These are phyloP conservation scores for Ginglymostoma cirratum DNA, from an alignment of 2,113 vertebrate genomes.

Conservation along the genomic window DNA sequence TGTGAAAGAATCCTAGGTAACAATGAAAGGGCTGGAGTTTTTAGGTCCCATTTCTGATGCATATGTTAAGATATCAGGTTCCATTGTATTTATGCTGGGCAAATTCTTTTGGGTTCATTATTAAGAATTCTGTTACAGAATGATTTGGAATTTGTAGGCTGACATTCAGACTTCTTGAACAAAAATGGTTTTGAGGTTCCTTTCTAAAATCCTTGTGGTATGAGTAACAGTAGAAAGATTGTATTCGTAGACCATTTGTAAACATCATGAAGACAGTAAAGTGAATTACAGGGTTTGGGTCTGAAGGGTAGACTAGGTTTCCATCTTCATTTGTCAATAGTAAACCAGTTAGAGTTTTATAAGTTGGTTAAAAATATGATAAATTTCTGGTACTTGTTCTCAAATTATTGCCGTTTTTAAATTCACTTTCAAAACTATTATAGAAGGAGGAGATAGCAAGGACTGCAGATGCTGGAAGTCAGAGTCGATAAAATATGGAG, in stretches of 20 bases:
- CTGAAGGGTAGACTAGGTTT: not conserved
- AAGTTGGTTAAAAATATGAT: not conserved
- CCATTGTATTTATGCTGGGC: too few species aligned
- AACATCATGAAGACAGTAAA: not conserved
- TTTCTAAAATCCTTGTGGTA: not conserved
- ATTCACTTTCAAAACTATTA: not conserved
- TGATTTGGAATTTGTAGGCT: not conserved
- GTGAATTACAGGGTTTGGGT: not conserved
- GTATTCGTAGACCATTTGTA: not conserved
- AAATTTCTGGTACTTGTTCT: not conserved
- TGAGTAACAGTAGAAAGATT: not conserved
- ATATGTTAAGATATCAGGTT: too few species aligned
- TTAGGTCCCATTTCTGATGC: too few species aligned
- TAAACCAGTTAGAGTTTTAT: not conserved
- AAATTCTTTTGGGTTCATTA: too few species aligned
- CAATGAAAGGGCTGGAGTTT: too few species aligned
- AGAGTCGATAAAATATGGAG: too few species aligned
- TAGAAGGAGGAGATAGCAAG: not conserved
- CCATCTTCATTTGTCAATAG: not conserved
- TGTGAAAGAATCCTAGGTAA: too few species aligned
- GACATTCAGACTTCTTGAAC: not conserved
- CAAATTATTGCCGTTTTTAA: not conserved
- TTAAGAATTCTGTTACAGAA: too few species aligned
- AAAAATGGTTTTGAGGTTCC: not conserved
- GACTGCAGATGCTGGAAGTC: too few species aligned